Evolutionary conservation across 1,140 invertebrate species (phyloP).

Genomic region (Papilio polyxenes): DNA sequence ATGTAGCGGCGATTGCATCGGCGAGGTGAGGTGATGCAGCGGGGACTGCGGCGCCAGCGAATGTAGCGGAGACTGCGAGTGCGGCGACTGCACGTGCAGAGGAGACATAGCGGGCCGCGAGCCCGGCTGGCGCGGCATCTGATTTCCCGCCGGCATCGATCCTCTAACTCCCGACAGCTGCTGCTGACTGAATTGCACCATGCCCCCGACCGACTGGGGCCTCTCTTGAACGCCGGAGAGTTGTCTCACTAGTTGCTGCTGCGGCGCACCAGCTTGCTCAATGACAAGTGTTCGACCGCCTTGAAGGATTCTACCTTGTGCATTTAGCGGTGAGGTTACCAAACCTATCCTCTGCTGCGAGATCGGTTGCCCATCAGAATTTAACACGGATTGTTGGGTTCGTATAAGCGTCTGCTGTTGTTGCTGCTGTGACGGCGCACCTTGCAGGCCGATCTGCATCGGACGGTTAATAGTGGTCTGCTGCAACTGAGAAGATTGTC

Average conservation of each 20-base stretch:
- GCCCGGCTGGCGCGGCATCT: conserved; percentile 63
- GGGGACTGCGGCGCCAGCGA: conserved; percentile 81
- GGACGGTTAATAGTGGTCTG: conserved; percentile 66
- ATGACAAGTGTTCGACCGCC: conserved; percentile 70
- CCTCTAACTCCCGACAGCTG: conserved; percentile 75
- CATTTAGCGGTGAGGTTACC: conserved; percentile 68
- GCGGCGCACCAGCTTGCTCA: conserved; percentile 65
- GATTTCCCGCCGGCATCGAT: conserved; percentile 67
- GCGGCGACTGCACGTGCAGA: conserved; percentile 79
- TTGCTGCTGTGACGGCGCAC: conserved; percentile 62
- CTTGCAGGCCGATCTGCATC: conserved; percentile 71
- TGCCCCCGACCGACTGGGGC: conserved; percentile 58
- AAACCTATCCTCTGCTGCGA: conserved; percentile 71
- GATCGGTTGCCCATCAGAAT: conserved; percentile 65
- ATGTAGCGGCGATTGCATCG: conserved; percentile 80
- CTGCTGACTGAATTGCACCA: conserved; percentile 67
- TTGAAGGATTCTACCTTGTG: conserved; percentile 65
- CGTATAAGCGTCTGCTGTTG: conserved; percentile 71
- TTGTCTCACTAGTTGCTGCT: conserved; percentile 69
- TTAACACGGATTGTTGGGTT: conserved; percentile 68
- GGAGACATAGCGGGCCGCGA: conserved; percentile 69
- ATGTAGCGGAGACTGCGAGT: conserved; percentile 75
- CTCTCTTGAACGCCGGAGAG: conserved; percentile 62
- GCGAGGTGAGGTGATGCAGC: conserved; percentile 78
- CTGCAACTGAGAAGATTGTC: conserved; percentile 68